phyloP scores from a whole-genome alignment of 2,888 invertebrate species.

The Falcaria lacertinaria region DNA sequence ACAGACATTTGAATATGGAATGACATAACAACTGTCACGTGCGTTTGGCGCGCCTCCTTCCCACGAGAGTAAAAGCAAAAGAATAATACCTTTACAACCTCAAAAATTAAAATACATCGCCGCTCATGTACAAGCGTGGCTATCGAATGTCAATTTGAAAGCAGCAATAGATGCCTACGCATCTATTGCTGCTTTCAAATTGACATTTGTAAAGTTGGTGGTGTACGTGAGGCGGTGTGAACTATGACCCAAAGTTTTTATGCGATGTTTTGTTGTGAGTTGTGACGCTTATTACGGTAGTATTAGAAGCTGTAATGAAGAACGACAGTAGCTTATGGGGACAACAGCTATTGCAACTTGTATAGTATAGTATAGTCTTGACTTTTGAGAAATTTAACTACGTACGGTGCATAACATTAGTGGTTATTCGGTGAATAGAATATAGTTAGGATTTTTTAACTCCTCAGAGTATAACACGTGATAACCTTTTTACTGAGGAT shows the following conservation, averaged over 20 bases:
- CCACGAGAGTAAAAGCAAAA: constrained; percentile 20
- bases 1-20: constrained; percentile 1
- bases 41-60: constrained; percentile 6
- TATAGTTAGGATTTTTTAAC: no score
- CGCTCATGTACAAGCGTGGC: not conserved
- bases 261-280: constrained; percentile 4
- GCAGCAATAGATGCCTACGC: not conserved
- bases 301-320: not conserved
- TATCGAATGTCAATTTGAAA: not conserved
- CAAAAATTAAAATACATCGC: not conserved
- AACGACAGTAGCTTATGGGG: constrained; percentile 1
- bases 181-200: no score
- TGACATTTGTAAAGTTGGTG: constrained; percentile 1
- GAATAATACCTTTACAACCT: not conserved
- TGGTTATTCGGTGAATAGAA: not conserved
- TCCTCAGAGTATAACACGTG: no score
- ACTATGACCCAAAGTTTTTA: constrained; percentile 33
- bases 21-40: constrained; percentile 3
- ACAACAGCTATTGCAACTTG: not conserved
- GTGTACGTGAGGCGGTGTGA: constrained; percentile 19
- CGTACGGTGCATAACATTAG: not conserved
- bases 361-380: no score
- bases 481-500: no score
- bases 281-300: constrained; percentile 1
- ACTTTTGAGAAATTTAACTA: not conserved